Base-by-base conservation (phyloP, 2,888 invertebrate genomes). In the Timandra comae region DNA sequence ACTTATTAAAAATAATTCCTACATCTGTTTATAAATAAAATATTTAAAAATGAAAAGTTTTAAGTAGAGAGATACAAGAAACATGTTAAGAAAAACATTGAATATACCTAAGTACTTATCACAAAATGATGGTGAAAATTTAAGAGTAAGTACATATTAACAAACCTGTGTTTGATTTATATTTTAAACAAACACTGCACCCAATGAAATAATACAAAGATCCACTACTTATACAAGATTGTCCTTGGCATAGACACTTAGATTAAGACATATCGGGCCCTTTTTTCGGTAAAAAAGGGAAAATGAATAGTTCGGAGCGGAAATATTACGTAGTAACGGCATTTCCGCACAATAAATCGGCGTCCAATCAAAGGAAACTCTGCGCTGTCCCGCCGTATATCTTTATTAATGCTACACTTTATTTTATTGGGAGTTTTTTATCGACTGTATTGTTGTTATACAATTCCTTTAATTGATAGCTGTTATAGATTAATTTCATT, bases 291-390 rank as follows among this genome's bases (percentile, higher is more conserved):
- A 76, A 84, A 84, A 85, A 82, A 81, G 68, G 81, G 75, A 81
- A 85, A 85, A 75, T 78, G 82, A 80, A 84, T 74, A 75, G 74
- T 68, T 65, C 66, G 56, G 72, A 68, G 77, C 85, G 86, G 86
- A 86, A 84, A 85, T 86, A 86, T 86, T 86, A 86, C 77, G 58
- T 65, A 77, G 75, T 79, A 81, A 81, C 82, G 77, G 79, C 75
- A 76, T 86, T 86, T 86, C 86, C 86, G 86, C 81, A 70, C 86
- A 76, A 86, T 86, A 86, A 86, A 86, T 85, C 76, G 77, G 71
- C 73, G 74, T 68, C 82, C 78, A 86, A 86, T 86, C 86, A 85
- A 84, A 84, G 76, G 79, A 78, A 76, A 65, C 66, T 71, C 68
- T 55, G 66, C 63, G 49, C 62, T 50, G 59, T 53, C 63, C 56